These are phyloP conservation scores for Lydus trimaculatus DNA, from an alignment of 2,888 invertebrate species.

Conservation along the genomic window DNA sequence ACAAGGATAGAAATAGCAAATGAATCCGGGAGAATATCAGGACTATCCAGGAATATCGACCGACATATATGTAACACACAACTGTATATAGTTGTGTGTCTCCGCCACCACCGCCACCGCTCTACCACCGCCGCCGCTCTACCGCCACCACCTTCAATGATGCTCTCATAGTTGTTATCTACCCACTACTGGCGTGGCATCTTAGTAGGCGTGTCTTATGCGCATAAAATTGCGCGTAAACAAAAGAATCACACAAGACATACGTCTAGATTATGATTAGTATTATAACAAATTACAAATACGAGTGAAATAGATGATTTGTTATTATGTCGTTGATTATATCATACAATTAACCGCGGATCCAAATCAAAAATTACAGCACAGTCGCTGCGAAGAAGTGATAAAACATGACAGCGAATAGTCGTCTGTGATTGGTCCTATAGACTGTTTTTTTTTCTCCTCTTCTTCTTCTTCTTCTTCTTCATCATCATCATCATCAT, in stretches of 20 bases:
- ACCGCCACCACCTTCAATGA: too few species aligned
- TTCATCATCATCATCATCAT: not conserved
- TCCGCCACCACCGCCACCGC: not conserved
- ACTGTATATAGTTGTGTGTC: too few species aligned
- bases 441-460: constrained; percentile 20
- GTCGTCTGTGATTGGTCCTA: constrained; percentile 58
- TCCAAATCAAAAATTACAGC: constrained; percentile 58
- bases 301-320: constrained; percentile 40
- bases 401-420: constrained; percentile 61
- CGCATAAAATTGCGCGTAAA: constrained; percentile 52
- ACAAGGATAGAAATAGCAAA: constrained; percentile 9
- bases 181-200: constrained; percentile 56
- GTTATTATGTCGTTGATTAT: constrained; percentile 44
- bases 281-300: constrained; percentile 34
- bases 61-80: too few species aligned
- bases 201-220: constrained; percentile 49
- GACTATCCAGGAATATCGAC: constrained; percentile 56
- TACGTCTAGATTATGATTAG: constrained; percentile 39
- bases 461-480: not conserved
- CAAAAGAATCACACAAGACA: constrained; percentile 48
- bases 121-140: too few species aligned
- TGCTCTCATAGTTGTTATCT: constrained; percentile 50
- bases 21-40: constrained; percentile 53
- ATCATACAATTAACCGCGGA: constrained; percentile 48
- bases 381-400: constrained; percentile 59